A percentile compares a stretch with the other conserved stretches of the same genome.
Conservation (phyloP, 2,797 vertebrate genomes). For the Merluccius polli region DNA sequence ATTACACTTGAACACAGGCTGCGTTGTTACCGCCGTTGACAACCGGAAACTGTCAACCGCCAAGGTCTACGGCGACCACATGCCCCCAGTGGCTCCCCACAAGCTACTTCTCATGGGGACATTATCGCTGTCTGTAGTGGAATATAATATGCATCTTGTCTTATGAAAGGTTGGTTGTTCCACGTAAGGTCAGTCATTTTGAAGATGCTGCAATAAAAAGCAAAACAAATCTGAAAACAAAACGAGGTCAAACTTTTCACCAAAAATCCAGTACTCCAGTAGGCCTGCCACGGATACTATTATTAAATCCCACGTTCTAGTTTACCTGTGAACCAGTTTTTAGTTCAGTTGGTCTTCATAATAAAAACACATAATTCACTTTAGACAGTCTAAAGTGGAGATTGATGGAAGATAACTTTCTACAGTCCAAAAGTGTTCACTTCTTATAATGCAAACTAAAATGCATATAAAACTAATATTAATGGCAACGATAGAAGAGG, state of each 20-base stretch:
- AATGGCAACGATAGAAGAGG: not conserved
- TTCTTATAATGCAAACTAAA: not conserved
- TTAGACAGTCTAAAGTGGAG: not conserved
- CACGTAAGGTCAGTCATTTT: not conserved
- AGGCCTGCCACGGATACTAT: not conserved
- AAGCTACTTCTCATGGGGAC: not conserved
- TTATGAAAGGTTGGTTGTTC: not conserved
- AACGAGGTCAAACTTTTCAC: not conserved
- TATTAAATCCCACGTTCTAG: not conserved
- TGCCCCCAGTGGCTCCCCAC: not conserved
- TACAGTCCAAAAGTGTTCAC: not conserved
- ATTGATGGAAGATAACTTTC: not conserved
- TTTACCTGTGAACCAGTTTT: not conserved
- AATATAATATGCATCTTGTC: not conserved
- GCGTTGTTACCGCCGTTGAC: not conserved
- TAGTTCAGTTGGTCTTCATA: not conserved
- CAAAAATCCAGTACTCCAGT: not conserved
- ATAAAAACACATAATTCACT: not conserved
- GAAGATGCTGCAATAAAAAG: not conserved
- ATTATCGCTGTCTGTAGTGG: not conserved
- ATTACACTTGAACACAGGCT: not conserved
- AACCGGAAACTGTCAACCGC: not conserved
- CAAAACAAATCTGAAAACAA: not conserved
- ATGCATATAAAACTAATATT: not conserved
- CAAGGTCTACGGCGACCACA: not conserved